A percentile compares a stretch with the other conserved stretches of the same genome.
These are phyloP conservation scores for Myotis pilosus DNA, from an alignment of 2,797 vertebrate species.

Conservation along the genomic window DNA sequence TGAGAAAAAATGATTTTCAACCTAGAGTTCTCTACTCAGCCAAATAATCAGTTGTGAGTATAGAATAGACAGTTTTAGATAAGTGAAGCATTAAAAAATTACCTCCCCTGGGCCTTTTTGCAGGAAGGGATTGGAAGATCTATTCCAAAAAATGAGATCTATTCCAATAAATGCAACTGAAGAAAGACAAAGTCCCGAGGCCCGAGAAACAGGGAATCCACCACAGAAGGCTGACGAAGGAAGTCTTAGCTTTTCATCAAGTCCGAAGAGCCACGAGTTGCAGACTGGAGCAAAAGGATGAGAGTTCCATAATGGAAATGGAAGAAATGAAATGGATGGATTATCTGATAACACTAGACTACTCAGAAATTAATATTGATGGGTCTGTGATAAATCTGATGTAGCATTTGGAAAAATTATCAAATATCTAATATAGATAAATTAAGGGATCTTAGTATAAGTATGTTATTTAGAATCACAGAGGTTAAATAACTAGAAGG, in stretches of 20 bases:
- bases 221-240: not conserved
- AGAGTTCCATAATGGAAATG: not conserved
- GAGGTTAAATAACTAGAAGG: not conserved
- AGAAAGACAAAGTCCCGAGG: not conserved
- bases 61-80: conserved; percentile 7
- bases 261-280: not conserved
- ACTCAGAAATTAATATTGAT: not conserved
- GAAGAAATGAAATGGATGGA: not conserved
- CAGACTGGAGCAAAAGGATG: not conserved
- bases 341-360: not conserved
- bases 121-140: not conserved
- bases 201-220: not conserved
- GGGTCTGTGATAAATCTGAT: not conserved
- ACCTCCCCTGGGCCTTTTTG: not conserved
- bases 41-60: not conserved
- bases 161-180: not conserved
- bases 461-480: conserved; percentile 23
- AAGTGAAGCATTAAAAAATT: not conserved
- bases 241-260: not conserved
- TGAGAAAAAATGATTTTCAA: conserved; percentile 22
- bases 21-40: not conserved
- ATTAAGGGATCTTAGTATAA: conserved; percentile 11
- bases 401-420: not conserved
- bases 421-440: not conserved
- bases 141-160: not conserved